A percentile compares a stretch with the other conserved stretches of the same genome.
phyloP scores from a whole-genome alignment of 2,797 vertebrate genomes.

The Trachops cirrhosus region DNA sequence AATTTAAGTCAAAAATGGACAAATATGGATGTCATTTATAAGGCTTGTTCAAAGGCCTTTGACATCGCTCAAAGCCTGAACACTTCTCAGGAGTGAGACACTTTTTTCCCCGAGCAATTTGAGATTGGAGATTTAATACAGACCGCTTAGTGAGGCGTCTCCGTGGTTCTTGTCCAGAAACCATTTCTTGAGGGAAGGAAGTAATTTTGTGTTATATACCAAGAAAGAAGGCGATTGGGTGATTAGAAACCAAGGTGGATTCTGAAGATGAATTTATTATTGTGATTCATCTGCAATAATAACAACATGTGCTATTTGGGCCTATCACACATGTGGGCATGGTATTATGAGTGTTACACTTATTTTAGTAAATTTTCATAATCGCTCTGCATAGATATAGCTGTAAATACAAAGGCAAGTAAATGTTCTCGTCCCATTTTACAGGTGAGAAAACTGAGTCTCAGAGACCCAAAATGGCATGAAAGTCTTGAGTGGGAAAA shows the following conservation, averaged over 20 bases:
- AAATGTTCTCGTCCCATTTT: background rate
- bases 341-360: background rate
- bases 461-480: background rate
- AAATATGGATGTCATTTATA: constrained; percentile 83
- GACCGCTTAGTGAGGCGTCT: background rate
- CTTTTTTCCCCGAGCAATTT: background rate
- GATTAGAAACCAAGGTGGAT: background rate
- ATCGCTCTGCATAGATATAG: background rate
- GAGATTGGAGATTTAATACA: constrained; percentile 64
- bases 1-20: constrained; percentile 84
- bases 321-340: too few relatives aligned
- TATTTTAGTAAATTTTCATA: background rate
- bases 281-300: background rate
- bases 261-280: background rate
- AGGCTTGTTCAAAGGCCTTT: constrained; percentile 81
- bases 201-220: background rate
- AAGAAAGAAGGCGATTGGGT: background rate
- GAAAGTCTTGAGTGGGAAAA: background rate
- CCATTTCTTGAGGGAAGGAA: background rate
- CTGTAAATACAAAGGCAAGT: background rate
- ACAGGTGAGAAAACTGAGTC: background rate
- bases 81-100: constrained; percentile 52
- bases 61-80: constrained; percentile 74
- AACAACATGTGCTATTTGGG: background rate
- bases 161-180: constrained; percentile 16